A percentile compares a stretch with the other conserved stretches of the same genome.
These are phyloP conservation scores for Spisula subtruncata DNA, from an alignment of 2,888 invertebrate genomes.

Conservation along the genomic window DNA sequence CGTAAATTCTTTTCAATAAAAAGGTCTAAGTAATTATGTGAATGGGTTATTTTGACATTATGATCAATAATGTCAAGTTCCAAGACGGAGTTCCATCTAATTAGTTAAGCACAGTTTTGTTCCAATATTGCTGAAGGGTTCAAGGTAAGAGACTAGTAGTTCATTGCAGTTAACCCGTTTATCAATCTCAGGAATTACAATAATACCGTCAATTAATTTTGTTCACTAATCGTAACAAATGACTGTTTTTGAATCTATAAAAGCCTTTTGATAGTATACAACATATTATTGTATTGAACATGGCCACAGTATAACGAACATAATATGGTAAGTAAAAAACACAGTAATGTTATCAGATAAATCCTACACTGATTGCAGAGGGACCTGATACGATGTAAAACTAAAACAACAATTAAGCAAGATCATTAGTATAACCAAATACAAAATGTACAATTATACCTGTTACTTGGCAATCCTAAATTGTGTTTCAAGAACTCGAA, in stretches of 20 bases:
- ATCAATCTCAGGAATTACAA: neutral
- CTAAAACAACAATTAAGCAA: neutral
- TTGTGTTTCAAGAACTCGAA: too few relatives aligned
- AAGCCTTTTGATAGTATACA: too few relatives aligned
- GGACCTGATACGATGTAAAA: neutral
- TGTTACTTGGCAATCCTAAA: too few relatives aligned
- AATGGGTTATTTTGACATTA: neutral
- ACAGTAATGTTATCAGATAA: neutral
- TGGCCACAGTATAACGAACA: too few relatives aligned
- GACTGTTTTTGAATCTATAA: too few relatives aligned
- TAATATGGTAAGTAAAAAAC: too few relatives aligned
- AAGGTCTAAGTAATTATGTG: neutral
- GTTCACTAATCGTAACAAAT: too few relatives aligned
- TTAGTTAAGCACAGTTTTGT: neutral
- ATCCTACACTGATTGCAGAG: neutral
- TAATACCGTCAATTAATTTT: neutral
- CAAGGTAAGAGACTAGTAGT: neutral
- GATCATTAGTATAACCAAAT: too few relatives aligned
- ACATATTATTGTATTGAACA: too few relatives aligned
- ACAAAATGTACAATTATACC: too few relatives aligned
- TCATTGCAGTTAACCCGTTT: neutral
- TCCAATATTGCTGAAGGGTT: neutral
- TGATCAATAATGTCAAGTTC: neutral
- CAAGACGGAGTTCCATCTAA: neutral
- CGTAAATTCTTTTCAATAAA: neutral